Evolutionary conservation across 37 sponge, comb jelly and placozoan species (phyloP), one percentile per base, ranked within the genome.

Genomic region (Agelas oroides): DNA sequence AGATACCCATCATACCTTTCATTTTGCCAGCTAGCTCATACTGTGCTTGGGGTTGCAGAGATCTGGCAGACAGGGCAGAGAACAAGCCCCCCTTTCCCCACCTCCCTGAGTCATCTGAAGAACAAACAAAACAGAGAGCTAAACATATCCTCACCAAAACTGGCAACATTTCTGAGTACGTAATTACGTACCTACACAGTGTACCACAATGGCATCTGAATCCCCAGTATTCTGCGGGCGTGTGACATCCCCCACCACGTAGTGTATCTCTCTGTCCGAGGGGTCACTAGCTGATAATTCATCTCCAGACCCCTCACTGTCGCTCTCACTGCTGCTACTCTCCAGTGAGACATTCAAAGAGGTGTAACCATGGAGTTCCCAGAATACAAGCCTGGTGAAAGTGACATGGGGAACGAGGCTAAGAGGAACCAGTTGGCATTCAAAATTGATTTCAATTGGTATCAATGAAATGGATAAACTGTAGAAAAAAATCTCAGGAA

Each of bases 51-150:
- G 95, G 92, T 37, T 57, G 73, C 14, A 66, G 23, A 54, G 95
- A 95, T 25, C 95, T 81, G 36, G 84, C 71, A 38, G 83, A 77
- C 38, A 95, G 82, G 0, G 95, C 95, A 19, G 86, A 81, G 86
- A 95, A 95, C 66, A 95, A 63, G 33, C 95, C 95, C 25, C 95
- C 95, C 27, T 64, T 74, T 0, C 95, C 95, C 95, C 95, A 95
- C n/a, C 73, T 37, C 33, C 95, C 95, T 59, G 87, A 89, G 69
- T 95, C 81, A 70, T 95, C 95, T 93, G 57, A 33, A 82, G 39
- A 8, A 46, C 3, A 3, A 8, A 46, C 46, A 46, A n/a, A 46
- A 46, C 46, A 46, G 46, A 12, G n/a, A n/a, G n/a, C n/a, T n/a
- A n/a, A n/a, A n/a, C n/a, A n/a, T n/a, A n/a, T n/a, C n/a, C n/a